Base-by-base conservation (phyloP, 2,797 vertebrate genomes). In the Cyprinella venusta region DNA sequence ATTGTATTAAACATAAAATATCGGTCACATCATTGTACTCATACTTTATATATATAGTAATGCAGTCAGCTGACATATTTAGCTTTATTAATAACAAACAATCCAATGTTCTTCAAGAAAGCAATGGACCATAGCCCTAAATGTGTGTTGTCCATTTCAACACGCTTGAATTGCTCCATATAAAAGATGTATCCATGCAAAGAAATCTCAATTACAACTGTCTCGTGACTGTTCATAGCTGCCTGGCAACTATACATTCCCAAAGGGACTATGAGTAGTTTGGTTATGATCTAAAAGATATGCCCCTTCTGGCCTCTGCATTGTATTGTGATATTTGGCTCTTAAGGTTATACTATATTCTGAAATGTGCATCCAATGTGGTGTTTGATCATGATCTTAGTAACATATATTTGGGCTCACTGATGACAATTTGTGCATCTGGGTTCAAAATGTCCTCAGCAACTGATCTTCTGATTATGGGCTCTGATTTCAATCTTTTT, bases 181-280 rank as follows among this genome's bases (percentile, higher is more conserved):
- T 45, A 61, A 80, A 71, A 24, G 13, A 42, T 81, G 26, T 81
- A 36, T 63, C 68, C 68, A 80, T 72, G 52, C 68, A 72, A 71
- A 45, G 24, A 80, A 80, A 71, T 71, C 19, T 61, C 19, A 24
- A n/a, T 68, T 38, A 79, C 30, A 79, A 24, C 63, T 56, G 42
- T 54, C 54, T 63, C 24, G 18, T 30, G 40, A 70, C 36, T 15
- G 9, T 56, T 42, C n/a, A 54, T 15, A 69, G 54, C 50, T 70
- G 50, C 67, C n/a, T 80, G n/a, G 36, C 65, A 59, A 40, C 77
- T 59, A 63, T 7, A 61, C 9, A 8, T 36, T 70, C 24, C 40
- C 50, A 71, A 36, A 18, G 8, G 24, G 38, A 61, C 79, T 21
- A 21, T 8, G 8, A 68, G 7, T 38, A 70, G 33, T 56, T 38